Percentiles rank a stretch among this genome's conserved stretches.
phyloP scores from a whole-genome alignment of 2,888 invertebrate species.

The Rhodophaea formosa region DNA sequence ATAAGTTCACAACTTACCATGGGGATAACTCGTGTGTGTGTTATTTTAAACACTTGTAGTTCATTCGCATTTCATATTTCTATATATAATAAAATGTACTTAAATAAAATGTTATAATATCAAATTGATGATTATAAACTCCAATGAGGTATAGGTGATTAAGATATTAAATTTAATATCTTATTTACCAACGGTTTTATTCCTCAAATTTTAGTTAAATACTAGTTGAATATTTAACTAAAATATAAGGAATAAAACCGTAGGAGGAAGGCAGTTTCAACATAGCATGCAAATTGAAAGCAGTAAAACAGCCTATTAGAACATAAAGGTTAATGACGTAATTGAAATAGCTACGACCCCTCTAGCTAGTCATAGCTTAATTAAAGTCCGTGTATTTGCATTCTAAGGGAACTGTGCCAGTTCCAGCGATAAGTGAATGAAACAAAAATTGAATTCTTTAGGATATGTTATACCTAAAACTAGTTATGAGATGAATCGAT shows the following conservation, averaged over 20 bases:
- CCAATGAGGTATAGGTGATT: too few relatives aligned
- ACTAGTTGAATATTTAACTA: neutral
- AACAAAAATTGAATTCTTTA: neutral
- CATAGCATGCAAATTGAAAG: neutral
- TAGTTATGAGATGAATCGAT: too few relatives aligned
- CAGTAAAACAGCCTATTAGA: slow-evolving; percentile 1
- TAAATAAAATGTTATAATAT: too few relatives aligned
- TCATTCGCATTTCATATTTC: too few relatives aligned
- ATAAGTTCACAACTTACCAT: too few relatives aligned
- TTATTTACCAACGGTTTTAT: too few relatives aligned
- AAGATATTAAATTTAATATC: too few relatives aligned
- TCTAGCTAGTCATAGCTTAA: slow-evolving; percentile 49
- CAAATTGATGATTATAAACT: too few relatives aligned
- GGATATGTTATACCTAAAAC: too few relatives aligned
- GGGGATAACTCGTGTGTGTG: too few relatives aligned
- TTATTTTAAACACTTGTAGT: too few relatives aligned
- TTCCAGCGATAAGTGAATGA: neutral
- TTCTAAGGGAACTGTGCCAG: slow-evolving; percentile 31
- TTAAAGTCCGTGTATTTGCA: slow-evolving; percentile 55
- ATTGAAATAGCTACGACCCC: slow-evolving; percentile 39
- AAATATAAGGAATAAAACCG: neutral
- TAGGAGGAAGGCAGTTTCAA: neutral
- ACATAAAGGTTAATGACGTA: slow-evolving; percentile 34
- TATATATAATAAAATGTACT: too few relatives aligned
- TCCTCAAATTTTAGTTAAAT: neutral